Conservation (phyloP, 2,797 vertebrate species). For the Sparidentex hasta region DNA sequence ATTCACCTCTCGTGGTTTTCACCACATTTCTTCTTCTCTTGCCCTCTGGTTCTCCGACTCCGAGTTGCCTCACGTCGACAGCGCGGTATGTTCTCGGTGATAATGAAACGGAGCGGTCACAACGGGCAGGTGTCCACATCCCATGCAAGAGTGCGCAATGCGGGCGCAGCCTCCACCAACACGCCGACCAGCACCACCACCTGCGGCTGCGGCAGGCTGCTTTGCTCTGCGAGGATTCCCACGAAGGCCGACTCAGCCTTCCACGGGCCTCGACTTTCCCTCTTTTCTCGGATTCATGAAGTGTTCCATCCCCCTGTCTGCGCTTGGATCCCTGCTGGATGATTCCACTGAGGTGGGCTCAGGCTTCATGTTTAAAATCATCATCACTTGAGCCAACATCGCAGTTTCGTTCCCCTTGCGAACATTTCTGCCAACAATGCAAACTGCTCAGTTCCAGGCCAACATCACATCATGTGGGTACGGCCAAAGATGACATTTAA, state of each 20-base stretch:
- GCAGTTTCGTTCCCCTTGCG: slow-evolving; percentile 16
- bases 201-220: slow-evolving; percentile 11
- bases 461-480: background rate
- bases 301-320: background rate
- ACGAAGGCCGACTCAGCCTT: slow-evolving; percentile 5
- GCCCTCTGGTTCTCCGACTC: slow-evolving; percentile 4
- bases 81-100: slow-evolving; percentile 5
- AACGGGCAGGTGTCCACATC: background rate
- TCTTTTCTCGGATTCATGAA: slow-evolving; percentile 53
- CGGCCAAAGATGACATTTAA: slow-evolving; percentile 35
- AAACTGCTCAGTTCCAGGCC: slow-evolving; percentile 8
- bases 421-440: slow-evolving; percentile 8
- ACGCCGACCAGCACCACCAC: no score
- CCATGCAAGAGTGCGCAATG: slow-evolving; percentile 1
- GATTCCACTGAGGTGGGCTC: slow-evolving; percentile 17
- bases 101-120: slow-evolving; percentile 44
- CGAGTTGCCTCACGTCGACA: background rate
- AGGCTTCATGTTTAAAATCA: slow-evolving; percentile 41
- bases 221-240: slow-evolving; percentile 26
- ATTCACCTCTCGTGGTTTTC: slow-evolving; percentile 55
- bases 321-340: slow-evolving; percentile 10
- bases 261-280: slow-evolving; percentile 22
- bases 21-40: slow-evolving; percentile 11
- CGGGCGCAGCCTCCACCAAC: background rate
- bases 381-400: slow-evolving; percentile 27